Evolutionary conservation across 2,888 invertebrate genomes (phyloP).

Genomic region (Acanthoscelides obtectus): DNA sequence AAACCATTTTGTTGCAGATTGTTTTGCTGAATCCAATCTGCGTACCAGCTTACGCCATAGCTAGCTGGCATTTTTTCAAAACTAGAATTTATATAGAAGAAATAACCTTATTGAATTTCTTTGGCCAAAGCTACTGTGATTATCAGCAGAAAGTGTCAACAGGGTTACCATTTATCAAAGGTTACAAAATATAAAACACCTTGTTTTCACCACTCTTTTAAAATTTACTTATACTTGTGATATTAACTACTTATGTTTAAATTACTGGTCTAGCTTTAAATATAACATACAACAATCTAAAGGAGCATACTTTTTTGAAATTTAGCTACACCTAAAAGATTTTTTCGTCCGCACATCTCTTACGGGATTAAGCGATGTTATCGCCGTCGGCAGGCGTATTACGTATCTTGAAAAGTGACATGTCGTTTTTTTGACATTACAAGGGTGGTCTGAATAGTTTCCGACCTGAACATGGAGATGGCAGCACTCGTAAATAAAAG

Average conservation of each 20-base stretch:
- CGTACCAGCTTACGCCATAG: slow-evolving; percentile 69
- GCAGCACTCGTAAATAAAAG: too few species aligned
- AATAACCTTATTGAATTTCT: slow-evolving; percentile 83
- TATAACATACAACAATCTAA: neutral
- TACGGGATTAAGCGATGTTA: too few species aligned
- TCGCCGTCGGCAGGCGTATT: too few species aligned
- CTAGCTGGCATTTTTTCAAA: slow-evolving; percentile 90
- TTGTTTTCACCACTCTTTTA: neutral
- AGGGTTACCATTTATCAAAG: slow-evolving; percentile 84
- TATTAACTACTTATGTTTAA: neutral
- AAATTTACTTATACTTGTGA: neutral
- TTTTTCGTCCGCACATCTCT: too few species aligned
- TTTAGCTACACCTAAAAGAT: too few species aligned
- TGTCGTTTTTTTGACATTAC: too few species aligned
- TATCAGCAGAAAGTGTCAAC: slow-evolving; percentile 82
- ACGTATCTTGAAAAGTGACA: too few species aligned
- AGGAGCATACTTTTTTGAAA: too few species aligned
- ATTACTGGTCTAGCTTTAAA: neutral
- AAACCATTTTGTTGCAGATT: too few species aligned
- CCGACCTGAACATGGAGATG: too few species aligned
- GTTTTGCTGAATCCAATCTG: slow-evolving; percentile 89
- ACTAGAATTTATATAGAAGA: slow-evolving; percentile 87
- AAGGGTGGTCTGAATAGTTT: too few species aligned
- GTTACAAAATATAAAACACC: slow-evolving; percentile 52
- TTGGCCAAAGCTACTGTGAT: slow-evolving; percentile 78